A percentile compares a stretch with the other conserved stretches of the same genome.
Conservation (phyloP, 2,797 vertebrate genomes). For the Triplophysa bombifrons region DNA sequence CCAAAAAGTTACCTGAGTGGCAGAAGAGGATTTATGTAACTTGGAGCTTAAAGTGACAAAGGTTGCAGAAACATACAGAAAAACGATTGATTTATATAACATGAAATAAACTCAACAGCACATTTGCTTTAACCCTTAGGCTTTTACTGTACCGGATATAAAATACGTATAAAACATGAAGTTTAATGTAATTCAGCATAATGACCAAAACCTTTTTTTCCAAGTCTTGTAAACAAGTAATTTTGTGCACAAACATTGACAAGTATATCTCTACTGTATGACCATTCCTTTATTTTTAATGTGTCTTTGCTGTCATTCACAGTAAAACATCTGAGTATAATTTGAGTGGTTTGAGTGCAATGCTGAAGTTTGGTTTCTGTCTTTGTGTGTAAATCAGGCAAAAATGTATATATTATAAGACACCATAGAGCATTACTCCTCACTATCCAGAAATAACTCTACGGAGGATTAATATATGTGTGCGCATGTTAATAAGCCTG, state of each 20-base stretch:
- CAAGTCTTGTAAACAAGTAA: slow-evolving; percentile 58
- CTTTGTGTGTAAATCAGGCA: not conserved
- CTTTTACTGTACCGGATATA: not conserved
- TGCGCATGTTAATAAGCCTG: not conserved
- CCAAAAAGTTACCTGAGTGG: too few species aligned
- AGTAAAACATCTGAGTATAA: not conserved
- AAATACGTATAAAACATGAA: not conserved
- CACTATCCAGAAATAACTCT: not conserved
- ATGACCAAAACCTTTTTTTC: slow-evolving; percentile 56
- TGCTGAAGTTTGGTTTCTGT: not conserved
- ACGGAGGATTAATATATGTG: not conserved
- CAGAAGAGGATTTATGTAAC: not conserved
- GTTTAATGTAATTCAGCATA: not conserved
- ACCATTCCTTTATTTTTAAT: not conserved
- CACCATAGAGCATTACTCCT: slow-evolving; percentile 8
- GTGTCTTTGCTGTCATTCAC: too few species aligned
- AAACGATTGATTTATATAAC: not conserved
- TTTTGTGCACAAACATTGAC: not conserved
- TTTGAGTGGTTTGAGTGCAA: not conserved
- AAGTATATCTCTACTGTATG: not conserved
- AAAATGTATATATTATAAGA: not conserved
- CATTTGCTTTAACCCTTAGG: not conserved
- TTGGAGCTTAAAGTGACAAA: not conserved
- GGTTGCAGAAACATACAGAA: not conserved
- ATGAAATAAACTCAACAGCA: not conserved